Evolutionary conservation across 2,113 vertebrate species (phyloP), one percentile per base, ranked within the genome.

Genomic region (Oncorhynchus mykiss): DNA sequence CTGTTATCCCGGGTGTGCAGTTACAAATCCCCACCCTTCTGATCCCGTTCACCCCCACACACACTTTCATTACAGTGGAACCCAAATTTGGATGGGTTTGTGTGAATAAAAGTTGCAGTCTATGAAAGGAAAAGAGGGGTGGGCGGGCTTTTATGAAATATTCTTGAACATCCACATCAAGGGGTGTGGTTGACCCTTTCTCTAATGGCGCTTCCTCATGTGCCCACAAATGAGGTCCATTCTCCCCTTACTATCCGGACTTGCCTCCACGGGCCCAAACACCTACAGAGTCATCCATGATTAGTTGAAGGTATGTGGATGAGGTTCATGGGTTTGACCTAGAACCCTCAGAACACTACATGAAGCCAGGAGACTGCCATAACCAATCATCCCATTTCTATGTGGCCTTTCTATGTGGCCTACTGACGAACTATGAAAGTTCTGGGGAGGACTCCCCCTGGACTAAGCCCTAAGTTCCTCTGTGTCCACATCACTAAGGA

Each of bases 21-120:
- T 80, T 80, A 73, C 77, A 86, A 83, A 78, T 82, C 80, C 78
- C 77, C 73, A 67, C 73, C 82, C 77, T 67, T 69, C 80, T 39
- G 73, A 82, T 76, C 73, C 45, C 72, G 71, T 54, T 82, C 62
- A 68, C 65, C 48, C 71, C 27, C 77, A 31, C 59, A 70, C 25
- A 13, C 49, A 51, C 68, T 78, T 70, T 62, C 24, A 65, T 54
- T 18, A 67, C 7, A 68, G 64, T 66, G 0, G 51, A 54, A 54
- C 51, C 51, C 12, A 4, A 54, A 18, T 54, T 5, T 18, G 51
- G 51, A 54, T 54, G 51, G 16, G 51, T 18, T 54, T 18, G 13
- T 54, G 16, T 54, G 51, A 18, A 54, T 54, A 5, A 18, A 54
- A 54, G 13, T 54, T 16, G 16, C 14, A 54, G 68, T 71, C 73